Base-by-base conservation (phyloP, 2,797 vertebrate genomes). In the Coccyzus lansbergi region DNA sequence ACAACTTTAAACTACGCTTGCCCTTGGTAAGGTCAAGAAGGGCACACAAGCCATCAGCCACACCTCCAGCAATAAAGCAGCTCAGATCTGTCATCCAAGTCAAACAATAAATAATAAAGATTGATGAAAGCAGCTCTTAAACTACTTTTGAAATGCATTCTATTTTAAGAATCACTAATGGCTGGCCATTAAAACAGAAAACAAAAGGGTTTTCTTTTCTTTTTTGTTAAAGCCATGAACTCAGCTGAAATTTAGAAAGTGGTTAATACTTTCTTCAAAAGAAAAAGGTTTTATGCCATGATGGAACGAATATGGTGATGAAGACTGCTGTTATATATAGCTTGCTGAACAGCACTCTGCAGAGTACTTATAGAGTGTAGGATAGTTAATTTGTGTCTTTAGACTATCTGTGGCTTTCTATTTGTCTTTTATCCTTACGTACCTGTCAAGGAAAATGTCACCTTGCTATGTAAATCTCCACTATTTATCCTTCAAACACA, bases 21-120 rank as follows among this genome's bases (percentile, higher is more conserved):
- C 95, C 95, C 95, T 95, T 96, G 95, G 93, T 92, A 96, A 91
- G 97, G 95, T 97, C 96, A 94, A 92, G 83, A 94, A 95, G 95
- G 96, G 93, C 94, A 97, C 16, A 0, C 94, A 89, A 94, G 86
- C 88, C 95, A 94, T 96, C 97, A 96, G 86, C 94, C 95, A 84
- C 96, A 97, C 96, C 95, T 97, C 92, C 78, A 91, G 88, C 95
- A 94, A 94, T 95, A 97, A 97, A 97, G 95, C 94, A 95, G 85
- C 95, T 95, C 78, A 80, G 92, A 95, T 83, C 94, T 95, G 95
- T 97, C 96, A 93, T 91, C 59, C 58, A 63, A 95, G 94, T 96
- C 92, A 96, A 96, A 75, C 65, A 95, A 96, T 96, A 96, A 97
- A 96, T 97, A 96, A 96, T 74, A 96, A 94, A 96, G 96, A 97